Evolutionary conservation across 2,797 vertebrate species (phyloP).

Genomic region (Todus mexicanus): DNA sequence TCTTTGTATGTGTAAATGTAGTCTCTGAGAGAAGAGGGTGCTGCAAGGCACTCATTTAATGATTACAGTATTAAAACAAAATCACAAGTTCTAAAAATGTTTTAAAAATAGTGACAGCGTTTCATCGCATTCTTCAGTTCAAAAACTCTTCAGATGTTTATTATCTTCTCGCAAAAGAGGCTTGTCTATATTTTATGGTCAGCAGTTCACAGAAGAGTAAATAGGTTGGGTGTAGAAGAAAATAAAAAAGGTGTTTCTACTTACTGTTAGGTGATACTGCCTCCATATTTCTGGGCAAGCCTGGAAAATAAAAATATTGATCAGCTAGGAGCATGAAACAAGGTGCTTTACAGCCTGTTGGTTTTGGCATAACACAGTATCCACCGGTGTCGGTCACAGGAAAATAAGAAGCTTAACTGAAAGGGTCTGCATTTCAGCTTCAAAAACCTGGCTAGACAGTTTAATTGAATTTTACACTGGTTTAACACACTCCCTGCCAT

Average conservation of each 20-base stretch:
- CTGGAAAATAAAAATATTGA: conserved; percentile 88
- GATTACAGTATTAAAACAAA: conserved; percentile 51
- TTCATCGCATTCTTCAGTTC: conserved; percentile 65
- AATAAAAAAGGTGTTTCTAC: conserved; percentile 85
- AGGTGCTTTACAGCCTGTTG: conserved; percentile 86
- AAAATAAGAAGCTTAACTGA: conserved; percentile 85
- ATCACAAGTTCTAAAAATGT: conserved; percentile 38
- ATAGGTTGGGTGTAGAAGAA: conserved; percentile 79
- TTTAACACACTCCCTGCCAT: conserved; percentile 84
- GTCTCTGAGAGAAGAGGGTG: background rate
- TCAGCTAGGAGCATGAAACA: conserved; percentile 85
- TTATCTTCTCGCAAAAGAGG: conserved; percentile 78
- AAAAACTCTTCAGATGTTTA: conserved; percentile 78
- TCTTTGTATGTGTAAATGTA: conserved; percentile 23
- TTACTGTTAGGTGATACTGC: conserved; percentile 97
- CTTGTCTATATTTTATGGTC: conserved; percentile 84
- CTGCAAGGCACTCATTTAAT: conserved; percentile 25
- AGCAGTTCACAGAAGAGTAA: conserved; percentile 83
- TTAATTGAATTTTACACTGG: conserved; percentile 89
- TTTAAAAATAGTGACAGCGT: conserved; percentile 48
- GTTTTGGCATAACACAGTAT: conserved; percentile 85
- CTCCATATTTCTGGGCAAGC: conserved; percentile 98
- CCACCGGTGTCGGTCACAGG: conserved; percentile 81
- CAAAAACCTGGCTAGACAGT: conserved; percentile 86
- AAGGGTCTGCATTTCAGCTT: conserved; percentile 86